Evolutionary conservation across 2,797 vertebrate species (phyloP), one percentile per base, ranked within the genome.

Genomic region (Cirrhinus molitorella): DNA sequence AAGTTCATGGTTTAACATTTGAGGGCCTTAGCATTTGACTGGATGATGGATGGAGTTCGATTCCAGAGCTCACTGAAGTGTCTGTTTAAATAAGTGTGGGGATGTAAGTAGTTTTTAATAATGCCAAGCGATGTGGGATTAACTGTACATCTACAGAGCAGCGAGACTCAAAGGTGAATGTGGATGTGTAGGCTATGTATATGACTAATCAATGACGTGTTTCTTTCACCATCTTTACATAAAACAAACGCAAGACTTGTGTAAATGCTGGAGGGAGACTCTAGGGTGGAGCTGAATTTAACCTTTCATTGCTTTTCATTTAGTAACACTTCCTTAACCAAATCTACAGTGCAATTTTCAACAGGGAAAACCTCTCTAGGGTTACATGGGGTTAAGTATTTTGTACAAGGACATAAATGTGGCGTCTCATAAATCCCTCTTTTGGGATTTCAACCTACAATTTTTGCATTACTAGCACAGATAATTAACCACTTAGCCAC

Each of bases 1-100:
- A 83, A 77, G 81, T 83, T 71, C 74, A 83, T 61, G 81, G 72
- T 83, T 83, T 68, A 77, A 83, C 81, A 83, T 77, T 83, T 83
- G 72, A 83, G 63, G 21, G 73, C 61, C 40, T 82, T 76, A 83
- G 63, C 65, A 83, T 83, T 70, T 83, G 81, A 78, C 81, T 78
- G 74, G 74, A 78, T 83, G 81, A 80, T 66, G 77, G 83, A 84
- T 80, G 83, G 40, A 85, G 59, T 80, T 80, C 25, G 70, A 75
- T 80, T 78, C 40, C 53, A 57, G 83, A 74, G 78, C 70, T 85
- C 63, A 74, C 70, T 74, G 77, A 75, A 80, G 61, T 59, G 70
- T 80, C 78, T 23, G 61, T 78, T 80, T 80, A 79, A 74, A 79
- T 85, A 67, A 73, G 55, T 78, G 40, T 25, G 74, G 17, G 70